Evolutionary conservation across 2,888 invertebrate species (phyloP), one percentile per base, ranked within the genome.

Genomic region (Zootermopsis nevadensis): DNA sequence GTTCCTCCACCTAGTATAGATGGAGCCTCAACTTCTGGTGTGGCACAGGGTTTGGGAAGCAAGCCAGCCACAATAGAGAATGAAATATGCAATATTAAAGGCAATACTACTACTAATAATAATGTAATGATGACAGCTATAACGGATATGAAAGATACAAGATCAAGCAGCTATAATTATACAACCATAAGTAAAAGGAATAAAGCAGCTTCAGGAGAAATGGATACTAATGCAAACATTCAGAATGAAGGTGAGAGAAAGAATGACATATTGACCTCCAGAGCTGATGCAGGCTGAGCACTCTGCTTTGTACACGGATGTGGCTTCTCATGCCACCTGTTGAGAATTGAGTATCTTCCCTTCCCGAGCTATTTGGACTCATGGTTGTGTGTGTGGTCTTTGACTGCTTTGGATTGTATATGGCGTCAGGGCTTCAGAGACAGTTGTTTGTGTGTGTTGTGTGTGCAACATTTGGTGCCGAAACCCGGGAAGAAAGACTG

Each of bases 311-410:
- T 97, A 97, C 87, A 97, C 96, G 87, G 94, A 95, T 82, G 93
- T 96, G 88, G 96, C 97, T 22, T 97, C 97, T 0, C 95, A 94
- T 88, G 97, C 97, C 31, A 96, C 96, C n/a, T n/a, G n/a, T n/a
- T n/a, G n/a, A n/a, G n/a, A n/a, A n/a, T n/a, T n/a, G n/a, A n/a
- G n/a, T n/a, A n/a, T n/a, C n/a, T n/a, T n/a, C n/a, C n/a, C n/a
- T n/a, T n/a, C n/a, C n/a, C n/a, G n/a, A n/a, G n/a, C n/a, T n/a
- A n/a, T n/a, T n/a, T n/a, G n/a, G n/a, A n/a, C n/a, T n/a, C n/a
- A n/a, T n/a, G n/a, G n/a, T n/a, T n/a, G n/a, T n/a, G n/a, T n/a
- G n/a, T n/a, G n/a, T n/a, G n/a, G n/a, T n/a, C n/a, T n/a, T n/a
- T n/a, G n/a, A n/a, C n/a, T n/a, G n/a, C n/a, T n/a, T n/a, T n/a